Evolutionary conservation across 2,113 vertebrate species (phyloP), one percentile per base, ranked within the genome.

Genomic region (Ictalurus furcatus): DNA sequence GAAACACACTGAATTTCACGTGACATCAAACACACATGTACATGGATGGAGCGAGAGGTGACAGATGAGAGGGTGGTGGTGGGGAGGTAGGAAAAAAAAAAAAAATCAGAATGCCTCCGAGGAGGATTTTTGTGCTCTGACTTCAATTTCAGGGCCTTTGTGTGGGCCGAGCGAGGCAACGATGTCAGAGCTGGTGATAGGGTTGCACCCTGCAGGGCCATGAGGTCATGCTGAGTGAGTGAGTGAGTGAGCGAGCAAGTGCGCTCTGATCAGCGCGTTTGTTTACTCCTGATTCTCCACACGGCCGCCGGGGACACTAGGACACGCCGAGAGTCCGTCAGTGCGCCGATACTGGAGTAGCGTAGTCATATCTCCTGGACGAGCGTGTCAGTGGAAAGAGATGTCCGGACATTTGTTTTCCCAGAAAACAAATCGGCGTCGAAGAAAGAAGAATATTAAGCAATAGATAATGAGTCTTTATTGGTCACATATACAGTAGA

Each of bases 171-270:
- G 92, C 89, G 61, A 88, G 23, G 90, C 80, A 14, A 88, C 52
- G 92, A 93, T 92, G 94, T 95, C 94, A 94, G 93, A 91, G 92
- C 93, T 56, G 48, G n/a, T 94, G 94, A 94, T 95, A 93, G 94
- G 92, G 94, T 95, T 95, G 93, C 94, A 34, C 94, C 95, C 94
- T 82, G 93, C 90, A 85, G 95, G 94, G 91, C 93, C 92, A 91
- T 95, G 94, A 95, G 94, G 93, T 96, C 94, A 94, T 93, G 90
- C 14, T 40, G 88, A 93, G 93, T 40, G 88, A 93, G 93, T 54
- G 73, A 93, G 93, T 87, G 92, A 90, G 91, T 52, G 71, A 76
- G 34, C 5, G 92, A 90, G 91, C 56, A 54, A 76, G 23, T 8
- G 90, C 92, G 92, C 93, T 93, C 92, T 91, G 93, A 94, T 93